These are phyloP conservation scores for Machimus atricapillus DNA, from an alignment of 2,888 invertebrate species.

Conservation along the genomic window DNA sequence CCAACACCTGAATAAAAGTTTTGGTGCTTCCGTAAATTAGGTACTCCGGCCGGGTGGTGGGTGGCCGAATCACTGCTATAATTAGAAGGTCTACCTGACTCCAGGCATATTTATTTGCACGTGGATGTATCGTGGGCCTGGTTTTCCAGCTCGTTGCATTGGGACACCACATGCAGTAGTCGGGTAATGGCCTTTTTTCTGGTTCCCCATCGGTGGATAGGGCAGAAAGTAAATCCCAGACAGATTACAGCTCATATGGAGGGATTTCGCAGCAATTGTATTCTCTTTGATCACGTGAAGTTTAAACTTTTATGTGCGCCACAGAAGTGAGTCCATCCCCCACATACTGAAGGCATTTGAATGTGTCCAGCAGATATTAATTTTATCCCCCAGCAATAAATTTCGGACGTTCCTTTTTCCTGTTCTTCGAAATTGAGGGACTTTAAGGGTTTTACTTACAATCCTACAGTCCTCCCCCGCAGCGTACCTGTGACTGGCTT, in stretches of 20 bases:
- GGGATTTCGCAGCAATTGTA: conserved; percentile 5
- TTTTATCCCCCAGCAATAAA: not conserved
- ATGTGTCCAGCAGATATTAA: not conserved
- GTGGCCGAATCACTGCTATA: not conserved
- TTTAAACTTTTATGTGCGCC: not conserved
- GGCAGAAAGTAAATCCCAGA: conserved; percentile 18
- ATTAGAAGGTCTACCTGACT: conserved; percentile 11
- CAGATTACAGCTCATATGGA: conserved; percentile 4
- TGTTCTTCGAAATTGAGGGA: not conserved
- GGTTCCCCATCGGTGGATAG: not conserved
- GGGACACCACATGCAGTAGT: conserved; percentile 12
- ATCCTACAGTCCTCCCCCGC: not conserved
- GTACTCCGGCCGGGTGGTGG: not conserved
- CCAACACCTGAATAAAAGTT: conserved; percentile 34
- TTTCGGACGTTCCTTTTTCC: not conserved
- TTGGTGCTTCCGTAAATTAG: not conserved
- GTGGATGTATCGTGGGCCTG: not conserved
- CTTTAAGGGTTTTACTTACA: not conserved
- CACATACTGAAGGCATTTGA: not conserved
- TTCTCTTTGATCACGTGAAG: conserved; percentile 5
- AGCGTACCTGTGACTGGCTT: not conserved
- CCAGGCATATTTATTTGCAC: conserved; percentile 1
- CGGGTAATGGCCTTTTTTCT: not conserved
- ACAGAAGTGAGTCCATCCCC: not conserved
- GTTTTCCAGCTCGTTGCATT: conserved; percentile 26